phyloP scores from a whole-genome alignment of 2,113 vertebrate species.

The Actinemys pallida region DNA sequence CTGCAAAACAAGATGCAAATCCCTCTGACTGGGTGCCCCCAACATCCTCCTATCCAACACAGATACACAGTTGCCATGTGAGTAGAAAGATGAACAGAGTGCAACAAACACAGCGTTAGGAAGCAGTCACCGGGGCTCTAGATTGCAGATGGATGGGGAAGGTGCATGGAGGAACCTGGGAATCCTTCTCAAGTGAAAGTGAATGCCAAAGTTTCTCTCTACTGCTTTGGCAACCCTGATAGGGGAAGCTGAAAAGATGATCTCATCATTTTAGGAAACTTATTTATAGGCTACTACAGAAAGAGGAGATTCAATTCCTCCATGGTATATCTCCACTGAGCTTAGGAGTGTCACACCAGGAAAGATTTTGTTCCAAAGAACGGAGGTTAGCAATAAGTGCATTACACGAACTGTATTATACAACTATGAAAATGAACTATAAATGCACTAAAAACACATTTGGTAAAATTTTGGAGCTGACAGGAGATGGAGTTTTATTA shows the following conservation, averaged over 20 bases:
- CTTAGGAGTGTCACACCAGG: not conserved
- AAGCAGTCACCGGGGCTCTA: fast-evolving
- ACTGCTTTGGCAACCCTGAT: not conserved
- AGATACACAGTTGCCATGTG: fast-evolving
- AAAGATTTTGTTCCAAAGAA: fast-evolving
- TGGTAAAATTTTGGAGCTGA: not conserved
- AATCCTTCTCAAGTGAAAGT: not conserved
- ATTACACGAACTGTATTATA: fast-evolving
- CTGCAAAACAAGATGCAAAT: not conserved
- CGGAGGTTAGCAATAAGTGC: fast-evolving
- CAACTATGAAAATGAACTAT: not conserved
- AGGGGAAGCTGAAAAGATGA: fast-evolving
- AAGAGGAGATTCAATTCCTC: too few relatives aligned
- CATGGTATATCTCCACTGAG: not conserved
- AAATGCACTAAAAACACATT: not conserved
- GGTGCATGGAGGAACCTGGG: not conserved
- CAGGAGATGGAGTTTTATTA: not conserved
- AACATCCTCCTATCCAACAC: not conserved
- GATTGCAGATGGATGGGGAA: not conserved
- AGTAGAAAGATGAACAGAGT: fast-evolving
- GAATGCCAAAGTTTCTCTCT: not conserved
- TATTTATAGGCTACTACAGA: fast-evolving
- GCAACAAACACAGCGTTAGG: fast-evolving
- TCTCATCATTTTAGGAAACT: fast-evolving
- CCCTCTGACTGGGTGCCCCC: not conserved